These are phyloP conservation scores for Malurus melanocephalus DNA, from an alignment of 2,113 vertebrate species.

Conservation along the genomic window DNA sequence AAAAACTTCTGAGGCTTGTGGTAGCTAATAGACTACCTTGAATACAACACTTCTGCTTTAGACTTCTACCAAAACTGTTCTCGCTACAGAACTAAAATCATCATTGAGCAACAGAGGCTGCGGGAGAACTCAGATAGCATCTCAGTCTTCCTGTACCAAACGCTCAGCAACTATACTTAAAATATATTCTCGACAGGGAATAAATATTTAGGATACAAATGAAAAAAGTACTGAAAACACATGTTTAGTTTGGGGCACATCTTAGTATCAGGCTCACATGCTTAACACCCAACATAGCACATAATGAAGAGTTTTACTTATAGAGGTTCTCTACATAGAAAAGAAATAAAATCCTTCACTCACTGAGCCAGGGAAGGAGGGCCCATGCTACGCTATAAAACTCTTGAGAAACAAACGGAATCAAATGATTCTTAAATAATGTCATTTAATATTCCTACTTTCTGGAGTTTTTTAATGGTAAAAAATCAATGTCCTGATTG, in stretches of 20 bases:
- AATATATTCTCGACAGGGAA: neutral
- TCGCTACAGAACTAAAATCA: neutral
- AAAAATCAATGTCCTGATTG: constrained; percentile 35
- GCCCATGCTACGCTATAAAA: neutral
- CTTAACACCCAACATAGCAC: neutral
- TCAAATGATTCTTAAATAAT: neutral
- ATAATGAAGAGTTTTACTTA: neutral
- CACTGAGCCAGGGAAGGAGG: neutral
- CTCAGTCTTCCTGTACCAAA: neutral
- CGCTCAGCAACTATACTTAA: neutral
- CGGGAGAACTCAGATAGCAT: neutral
- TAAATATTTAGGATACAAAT: neutral
- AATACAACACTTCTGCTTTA: neutral
- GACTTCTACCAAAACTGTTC: neutral
- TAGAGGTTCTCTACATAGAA: neutral
- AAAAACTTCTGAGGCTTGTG: neutral
- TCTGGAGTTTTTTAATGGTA: neutral
- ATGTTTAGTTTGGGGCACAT: neutral
- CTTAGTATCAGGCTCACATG: neutral
- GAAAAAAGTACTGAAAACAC: neutral
- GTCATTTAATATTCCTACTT: constrained; percentile 5
- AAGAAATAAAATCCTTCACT: neutral
- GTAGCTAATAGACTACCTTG: neutral
- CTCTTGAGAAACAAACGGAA: neutral
- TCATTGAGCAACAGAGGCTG: neutral